Evolutionary conservation across 2,113 vertebrate species (phyloP).

Genomic region (Hippoglossus stenolepis): DNA sequence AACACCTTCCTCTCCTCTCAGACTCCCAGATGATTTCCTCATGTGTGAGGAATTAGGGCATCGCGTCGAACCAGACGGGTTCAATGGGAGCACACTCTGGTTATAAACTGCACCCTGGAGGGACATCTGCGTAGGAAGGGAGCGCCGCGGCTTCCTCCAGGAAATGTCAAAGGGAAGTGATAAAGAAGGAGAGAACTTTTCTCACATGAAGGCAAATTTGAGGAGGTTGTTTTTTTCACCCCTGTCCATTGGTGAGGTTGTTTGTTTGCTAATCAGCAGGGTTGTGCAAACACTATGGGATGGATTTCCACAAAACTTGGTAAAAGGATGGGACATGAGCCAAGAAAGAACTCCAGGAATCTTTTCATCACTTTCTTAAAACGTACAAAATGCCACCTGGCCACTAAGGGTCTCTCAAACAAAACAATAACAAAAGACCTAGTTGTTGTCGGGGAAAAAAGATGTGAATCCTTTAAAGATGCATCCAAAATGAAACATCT

Average conservation of each 20-base stretch:
- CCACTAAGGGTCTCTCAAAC: too few species aligned
- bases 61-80: background rate
- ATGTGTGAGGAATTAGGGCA: slow-evolving; percentile 52
- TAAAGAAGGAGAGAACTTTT: background rate
- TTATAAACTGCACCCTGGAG: slow-evolving; percentile 15
- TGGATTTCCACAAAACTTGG: too few species aligned
- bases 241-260: too few species aligned
- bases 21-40: slow-evolving; percentile 58
- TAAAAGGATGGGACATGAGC: too few species aligned
- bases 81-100: slow-evolving; percentile 3
- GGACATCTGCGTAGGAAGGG: background rate
- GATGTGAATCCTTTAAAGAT: too few species aligned
- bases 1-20: slow-evolving; percentile 47
- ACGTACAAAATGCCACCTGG: too few species aligned
- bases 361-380: too few species aligned
- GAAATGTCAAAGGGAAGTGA: background rate
- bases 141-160: background rate
- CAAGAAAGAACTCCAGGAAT: too few species aligned
- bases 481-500: too few species aligned
- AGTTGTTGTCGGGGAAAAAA: too few species aligned
- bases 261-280: too few species aligned
- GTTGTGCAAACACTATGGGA: background rate
- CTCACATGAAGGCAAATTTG: background rate
- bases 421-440: too few species aligned
- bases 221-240: background rate